phyloP scores from a whole-genome alignment of 2,888 invertebrate genomes.

The Oscheius sp. region DNA sequence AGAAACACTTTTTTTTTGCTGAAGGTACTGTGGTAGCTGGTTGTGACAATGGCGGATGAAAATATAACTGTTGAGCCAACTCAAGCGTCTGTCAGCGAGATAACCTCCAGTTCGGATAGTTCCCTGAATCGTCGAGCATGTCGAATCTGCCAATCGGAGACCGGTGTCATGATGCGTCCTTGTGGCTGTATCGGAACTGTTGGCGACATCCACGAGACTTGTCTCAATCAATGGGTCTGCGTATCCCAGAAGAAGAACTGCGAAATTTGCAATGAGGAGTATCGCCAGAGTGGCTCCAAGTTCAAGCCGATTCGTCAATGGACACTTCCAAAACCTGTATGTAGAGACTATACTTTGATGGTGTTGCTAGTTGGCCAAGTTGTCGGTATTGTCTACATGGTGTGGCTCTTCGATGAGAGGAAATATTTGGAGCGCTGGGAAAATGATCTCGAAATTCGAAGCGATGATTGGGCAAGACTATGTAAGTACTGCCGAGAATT shows the following conservation, averaged over 20 bases:
- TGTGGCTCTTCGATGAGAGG: slow-evolving; percentile 3
- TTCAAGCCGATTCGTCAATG: slow-evolving; percentile 58
- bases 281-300: slow-evolving; percentile 52
- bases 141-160: slow-evolving; percentile 68
- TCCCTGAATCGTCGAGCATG: slow-evolving; percentile 52
- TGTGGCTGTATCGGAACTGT: slow-evolving; percentile 68
- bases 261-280: slow-evolving; percentile 64
- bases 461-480: slow-evolving; percentile 10
- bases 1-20: no score
- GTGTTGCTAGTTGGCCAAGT: not conserved
- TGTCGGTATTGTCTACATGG: slow-evolving; percentile 2
- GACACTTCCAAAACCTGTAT: slow-evolving; percentile 47
- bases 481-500: not conserved
- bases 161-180: slow-evolving; percentile 63
- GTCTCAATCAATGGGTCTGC: slow-evolving; percentile 65
- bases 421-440: slow-evolving; percentile 1
- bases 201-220: slow-evolving; percentile 63
- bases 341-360: not conserved
- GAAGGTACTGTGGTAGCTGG: no score
- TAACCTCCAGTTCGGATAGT: slow-evolving; percentile 27
- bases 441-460: not conserved
- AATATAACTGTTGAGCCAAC: no score
- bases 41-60: no score
- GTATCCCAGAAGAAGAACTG: slow-evolving; percentile 59
- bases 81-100: not conserved